phyloP scores from a whole-genome alignment of 2,888 invertebrate species.

The Operophtera brumata region DNA sequence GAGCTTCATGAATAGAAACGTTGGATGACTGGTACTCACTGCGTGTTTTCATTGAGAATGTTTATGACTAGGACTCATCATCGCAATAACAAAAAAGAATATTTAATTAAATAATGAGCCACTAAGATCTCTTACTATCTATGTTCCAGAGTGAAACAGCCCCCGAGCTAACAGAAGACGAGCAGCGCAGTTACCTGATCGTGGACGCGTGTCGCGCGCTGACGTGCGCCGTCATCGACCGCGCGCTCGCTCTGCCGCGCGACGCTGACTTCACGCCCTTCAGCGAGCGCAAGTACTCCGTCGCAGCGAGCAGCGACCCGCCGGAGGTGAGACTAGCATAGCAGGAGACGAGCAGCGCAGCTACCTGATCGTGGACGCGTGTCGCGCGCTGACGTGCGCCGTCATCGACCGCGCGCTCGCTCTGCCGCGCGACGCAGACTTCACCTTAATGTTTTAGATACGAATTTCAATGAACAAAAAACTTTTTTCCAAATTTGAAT shows the following conservation, averaged over 20 bases:
- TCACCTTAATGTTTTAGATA: too few species aligned
- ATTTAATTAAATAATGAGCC: too few species aligned
- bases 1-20: too few species aligned
- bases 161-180: constrained; percentile 13
- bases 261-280: constrained; percentile 52
- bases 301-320: not conserved
- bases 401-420: constrained; percentile 55
- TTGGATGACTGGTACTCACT: too few species aligned
- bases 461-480: too few species aligned
- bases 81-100: too few species aligned
- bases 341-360: constrained; percentile 40
- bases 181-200: constrained; percentile 55
- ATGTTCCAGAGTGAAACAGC: not conserved
- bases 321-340: constrained; percentile 18
- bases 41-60: too few species aligned
- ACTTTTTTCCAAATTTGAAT: too few species aligned
- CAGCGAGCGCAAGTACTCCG: constrained; percentile 39
- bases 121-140: too few species aligned
- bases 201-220: constrained; percentile 55
- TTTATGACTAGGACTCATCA: too few species aligned
- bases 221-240: constrained; percentile 61
- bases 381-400: constrained; percentile 57
- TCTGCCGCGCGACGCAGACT: constrained; percentile 46
- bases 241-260: constrained; percentile 43
- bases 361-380: constrained; percentile 60